These are phyloP conservation scores for Vulpes lagopus DNA, from an alignment of 2,113 vertebrate species.

Conservation along the genomic window DNA sequence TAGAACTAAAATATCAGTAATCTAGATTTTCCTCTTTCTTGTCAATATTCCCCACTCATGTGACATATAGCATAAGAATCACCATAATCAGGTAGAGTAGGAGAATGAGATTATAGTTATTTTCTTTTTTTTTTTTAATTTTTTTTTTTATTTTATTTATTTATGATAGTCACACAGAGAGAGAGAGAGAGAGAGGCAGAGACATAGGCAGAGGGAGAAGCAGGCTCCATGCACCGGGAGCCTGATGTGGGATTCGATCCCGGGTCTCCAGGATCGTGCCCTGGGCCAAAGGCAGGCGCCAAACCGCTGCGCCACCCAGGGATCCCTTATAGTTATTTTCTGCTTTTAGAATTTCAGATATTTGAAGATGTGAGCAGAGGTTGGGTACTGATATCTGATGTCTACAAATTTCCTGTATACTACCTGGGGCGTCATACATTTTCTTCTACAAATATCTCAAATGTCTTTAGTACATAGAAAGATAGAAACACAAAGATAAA, in stretches of 20 bases:
- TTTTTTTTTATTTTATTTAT: too few relatives aligned
- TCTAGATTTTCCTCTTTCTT: not conserved
- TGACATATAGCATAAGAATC: not conserved
- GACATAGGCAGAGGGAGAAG: too few relatives aligned
- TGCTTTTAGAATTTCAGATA: not conserved
- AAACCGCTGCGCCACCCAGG: too few relatives aligned
- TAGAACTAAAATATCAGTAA: constrained; percentile 59
- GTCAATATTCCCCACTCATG: not conserved
- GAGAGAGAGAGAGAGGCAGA: too few relatives aligned
- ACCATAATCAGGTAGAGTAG: not conserved
- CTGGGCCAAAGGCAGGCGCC: too few relatives aligned
- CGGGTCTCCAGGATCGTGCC: too few relatives aligned
- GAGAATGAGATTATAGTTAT: not conserved
- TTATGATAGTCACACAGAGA: too few relatives aligned
- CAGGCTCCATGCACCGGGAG: too few relatives aligned
- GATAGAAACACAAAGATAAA: not conserved
- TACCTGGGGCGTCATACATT: not conserved
- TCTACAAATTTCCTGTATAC: not conserved
- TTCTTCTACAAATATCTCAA: not conserved
- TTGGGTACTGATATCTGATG: not conserved
- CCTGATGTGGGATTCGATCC: too few relatives aligned
- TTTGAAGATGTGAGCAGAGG: not conserved
- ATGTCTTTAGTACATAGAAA: not conserved
- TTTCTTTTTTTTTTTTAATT: too few relatives aligned
- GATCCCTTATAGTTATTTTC: not conserved